Evolutionary conservation across 2,113 vertebrate species (phyloP).

Genomic region (Thermophis baileyi): DNA sequence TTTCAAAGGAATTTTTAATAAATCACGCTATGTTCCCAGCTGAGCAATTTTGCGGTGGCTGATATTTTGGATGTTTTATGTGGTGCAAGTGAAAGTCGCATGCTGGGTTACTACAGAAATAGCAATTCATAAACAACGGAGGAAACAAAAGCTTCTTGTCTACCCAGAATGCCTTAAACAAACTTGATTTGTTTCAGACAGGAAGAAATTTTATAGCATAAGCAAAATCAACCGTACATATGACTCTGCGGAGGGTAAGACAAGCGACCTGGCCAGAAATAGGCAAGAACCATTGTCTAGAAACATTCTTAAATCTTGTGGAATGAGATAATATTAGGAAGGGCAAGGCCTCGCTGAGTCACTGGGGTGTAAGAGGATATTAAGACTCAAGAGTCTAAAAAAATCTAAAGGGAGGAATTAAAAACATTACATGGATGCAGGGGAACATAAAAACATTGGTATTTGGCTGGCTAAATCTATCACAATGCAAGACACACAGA

Average conservation of each 20-base stretch:
- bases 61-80: conserved; percentile 1
- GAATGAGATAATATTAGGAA: not conserved
- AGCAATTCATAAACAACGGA: not conserved
- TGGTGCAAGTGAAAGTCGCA: not conserved
- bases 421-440: not conserved
- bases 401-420: not conserved
- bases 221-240: not conserved
- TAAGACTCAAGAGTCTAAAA: not conserved
- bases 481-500: not conserved
- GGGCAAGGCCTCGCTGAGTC: not conserved
- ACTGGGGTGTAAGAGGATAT: not conserved
- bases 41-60: not conserved
- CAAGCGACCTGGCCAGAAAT: not conserved
- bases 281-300: not conserved
- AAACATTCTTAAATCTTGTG: not conserved
- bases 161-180: not conserved
- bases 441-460: not conserved
- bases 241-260: not conserved
- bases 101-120: not conserved
- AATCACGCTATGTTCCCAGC: not conserved
- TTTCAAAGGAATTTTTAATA: conserved; percentile 37
- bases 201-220: not conserved
- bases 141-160: not conserved
- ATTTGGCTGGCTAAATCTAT: not conserved
- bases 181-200: not conserved